Percentiles rank a stretch among this genome's conserved stretches.
phyloP scores from a whole-genome alignment of 1,140 invertebrate genomes.

The Sarcophaga peregrina region DNA sequence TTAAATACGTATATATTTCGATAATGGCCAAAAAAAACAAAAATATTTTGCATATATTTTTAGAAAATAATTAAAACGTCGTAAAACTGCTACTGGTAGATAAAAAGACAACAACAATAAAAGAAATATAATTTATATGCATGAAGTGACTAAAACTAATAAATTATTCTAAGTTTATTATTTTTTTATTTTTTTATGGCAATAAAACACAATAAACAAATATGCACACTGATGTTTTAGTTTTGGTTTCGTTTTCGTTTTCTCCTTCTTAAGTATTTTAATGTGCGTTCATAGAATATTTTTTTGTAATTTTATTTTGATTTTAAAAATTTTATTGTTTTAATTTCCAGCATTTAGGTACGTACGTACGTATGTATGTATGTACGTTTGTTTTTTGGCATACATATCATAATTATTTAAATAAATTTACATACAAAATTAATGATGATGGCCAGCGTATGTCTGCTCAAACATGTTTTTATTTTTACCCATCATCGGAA shows the following conservation, averaged over 20 bases:
- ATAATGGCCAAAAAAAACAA: not conserved
- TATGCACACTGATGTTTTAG: not conserved
- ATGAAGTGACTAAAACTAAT: too few species aligned
- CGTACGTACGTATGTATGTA: not conserved
- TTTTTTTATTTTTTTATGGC: too few species aligned
- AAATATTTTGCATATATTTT: too few species aligned
- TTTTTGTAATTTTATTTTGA: constrained; percentile 11
- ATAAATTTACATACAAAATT: constrained; percentile 34
- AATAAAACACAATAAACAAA: too few species aligned
- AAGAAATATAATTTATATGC: too few species aligned
- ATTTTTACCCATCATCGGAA: not conserved
- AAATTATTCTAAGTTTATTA: too few species aligned
- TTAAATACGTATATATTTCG: not conserved
- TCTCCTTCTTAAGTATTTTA: not conserved
- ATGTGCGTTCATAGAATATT: not conserved
- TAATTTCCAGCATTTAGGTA: not conserved
- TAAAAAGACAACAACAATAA: too few species aligned
- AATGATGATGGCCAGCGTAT: not conserved
- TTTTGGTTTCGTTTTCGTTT: too few species aligned
- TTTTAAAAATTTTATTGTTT: constrained; percentile 9
- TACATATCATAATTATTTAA: constrained; percentile 31
- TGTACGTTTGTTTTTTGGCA: constrained; percentile 6
- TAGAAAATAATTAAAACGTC: too few species aligned
- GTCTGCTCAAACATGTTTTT: constrained; percentile 6
- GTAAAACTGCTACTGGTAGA: too few species aligned